Evolutionary conservation across 2,888 invertebrate genomes (phyloP).

Genomic region (Acronicta leporina): DNA sequence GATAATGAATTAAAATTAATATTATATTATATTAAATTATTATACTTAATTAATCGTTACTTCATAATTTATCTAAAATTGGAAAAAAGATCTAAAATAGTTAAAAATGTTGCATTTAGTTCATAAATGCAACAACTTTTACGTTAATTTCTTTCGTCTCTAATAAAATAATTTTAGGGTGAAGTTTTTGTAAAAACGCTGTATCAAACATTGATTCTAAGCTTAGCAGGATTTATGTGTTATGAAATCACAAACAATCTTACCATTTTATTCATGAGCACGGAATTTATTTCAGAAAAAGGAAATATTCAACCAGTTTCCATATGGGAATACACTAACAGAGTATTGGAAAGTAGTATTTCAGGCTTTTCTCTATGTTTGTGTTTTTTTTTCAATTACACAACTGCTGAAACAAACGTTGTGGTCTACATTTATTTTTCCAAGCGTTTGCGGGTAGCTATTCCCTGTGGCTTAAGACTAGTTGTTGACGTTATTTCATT

Average conservation of each 20-base stretch:
- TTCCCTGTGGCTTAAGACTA: constrained; percentile 49
- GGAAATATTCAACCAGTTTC: constrained; percentile 28
- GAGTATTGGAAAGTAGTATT: constrained; percentile 62
- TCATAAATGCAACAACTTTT: no score
- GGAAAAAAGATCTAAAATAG: no score
- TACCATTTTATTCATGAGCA: constrained; percentile 38
- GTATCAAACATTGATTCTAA: constrained; percentile 8
- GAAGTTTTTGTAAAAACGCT: neutral
- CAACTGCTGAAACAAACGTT: constrained; percentile 58
- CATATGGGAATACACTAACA: constrained; percentile 56
- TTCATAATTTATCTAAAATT: no score
- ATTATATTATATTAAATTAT: no score
- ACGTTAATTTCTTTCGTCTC: no score
- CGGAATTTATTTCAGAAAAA: constrained; percentile 35
- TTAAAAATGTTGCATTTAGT: no score
- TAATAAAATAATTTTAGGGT: no score
- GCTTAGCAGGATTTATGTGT: constrained; percentile 5
- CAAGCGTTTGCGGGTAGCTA: constrained; percentile 34
- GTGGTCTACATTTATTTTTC: constrained; percentile 54
- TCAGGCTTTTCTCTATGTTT: constrained; percentile 54
- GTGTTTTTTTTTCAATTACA: constrained; percentile 62
- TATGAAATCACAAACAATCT: constrained; percentile 18
- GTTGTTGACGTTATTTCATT: constrained; percentile 56
- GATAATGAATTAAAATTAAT: no score
- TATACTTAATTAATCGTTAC: no score